A percentile compares a stretch with the other conserved stretches of the same genome.
phyloP scores from a whole-genome alignment of 2,888 invertebrate genomes.

The Mechanitis messenoides region DNA sequence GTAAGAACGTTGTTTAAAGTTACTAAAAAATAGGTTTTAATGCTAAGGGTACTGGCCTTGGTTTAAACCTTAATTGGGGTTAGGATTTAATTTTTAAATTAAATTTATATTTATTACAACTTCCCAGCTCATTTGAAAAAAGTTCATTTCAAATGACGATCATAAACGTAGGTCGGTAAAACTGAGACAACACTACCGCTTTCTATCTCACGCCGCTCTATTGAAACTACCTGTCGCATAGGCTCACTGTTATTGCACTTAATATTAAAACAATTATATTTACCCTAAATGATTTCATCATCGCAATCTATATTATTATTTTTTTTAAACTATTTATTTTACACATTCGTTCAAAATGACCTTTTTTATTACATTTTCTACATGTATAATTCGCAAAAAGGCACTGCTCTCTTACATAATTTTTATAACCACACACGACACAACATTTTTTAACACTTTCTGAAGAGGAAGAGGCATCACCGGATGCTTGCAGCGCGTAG shows the following conservation, averaged over 20 bases:
- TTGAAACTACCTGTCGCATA: no score
- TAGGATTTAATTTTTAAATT: no score
- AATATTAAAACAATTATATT: background rate
- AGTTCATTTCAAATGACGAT: background rate
- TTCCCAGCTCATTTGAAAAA: no score
- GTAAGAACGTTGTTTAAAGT: no score
- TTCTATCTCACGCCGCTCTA: background rate
- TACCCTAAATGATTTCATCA: background rate
- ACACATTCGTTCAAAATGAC: background rate
- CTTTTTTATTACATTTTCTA: background rate
- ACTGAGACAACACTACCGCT: background rate
- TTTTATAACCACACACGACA: constrained; percentile 1
- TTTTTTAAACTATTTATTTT: background rate
- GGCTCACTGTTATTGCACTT: background rate
- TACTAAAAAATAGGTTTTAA: no score
- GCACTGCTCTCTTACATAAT: background rate
- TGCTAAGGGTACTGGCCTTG: no score
- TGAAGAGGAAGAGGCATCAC: background rate
- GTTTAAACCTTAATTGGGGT: no score
- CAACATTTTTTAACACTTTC: background rate
- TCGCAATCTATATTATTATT: no score
- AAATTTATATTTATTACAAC: no score
- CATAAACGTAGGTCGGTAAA: background rate
- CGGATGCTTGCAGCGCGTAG: background rate
- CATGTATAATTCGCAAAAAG: background rate